Evolutionary conservation across 2,888 invertebrate genomes (phyloP), one percentile per base, ranked within the genome.

Genomic region (Drosophila pegasa): DNA sequence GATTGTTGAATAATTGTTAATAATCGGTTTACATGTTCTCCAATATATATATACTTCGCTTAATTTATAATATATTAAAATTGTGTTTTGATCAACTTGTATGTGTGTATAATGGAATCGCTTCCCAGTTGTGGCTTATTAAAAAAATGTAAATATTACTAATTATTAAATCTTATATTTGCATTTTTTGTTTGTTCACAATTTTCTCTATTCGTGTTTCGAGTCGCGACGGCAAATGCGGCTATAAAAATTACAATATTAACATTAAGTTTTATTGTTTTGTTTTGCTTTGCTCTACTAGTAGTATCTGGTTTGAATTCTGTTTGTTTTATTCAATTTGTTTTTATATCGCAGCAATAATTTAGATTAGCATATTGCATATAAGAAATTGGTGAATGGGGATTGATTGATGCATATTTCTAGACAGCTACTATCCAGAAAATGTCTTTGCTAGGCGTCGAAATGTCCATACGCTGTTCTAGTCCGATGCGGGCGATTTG

Each of bases 381-480:
- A 27, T 45, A 27, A 56, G 43, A 56, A 68, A 61, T 58, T 58
- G 27, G 45, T 55, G 43, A 58, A 51, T 47, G 41, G 33, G 41
- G 27, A 18, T 12, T 29, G 29, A 55, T 56, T 41, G 41, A 38
- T 37, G 35, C 10, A 63, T 38, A 54, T 37, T 7, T 58, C 35
- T 27, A 22, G 33, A 18, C 25, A 22, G 20, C 10, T 50, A 22
- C 35, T 63, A 68, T 55, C 89, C 94, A 94, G 91, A 94, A 93
- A 89, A 96, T 95, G 93, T 97, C 96, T 93, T 98, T 97, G 88
- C 97, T 97, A 12, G 98, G 97, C 38, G 97, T 98, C 48, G 97
- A 97, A 89, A 98, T 97, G 73, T 97, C 98, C 84, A 96, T 94
- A 38, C 98, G 96, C 93, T 97, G 97, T 92, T 98, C 98, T 98